Evolutionary conservation across 2,888 invertebrate genomes (phyloP), one percentile per base, ranked within the genome.

Genomic region (Horisme vitalbata): DNA sequence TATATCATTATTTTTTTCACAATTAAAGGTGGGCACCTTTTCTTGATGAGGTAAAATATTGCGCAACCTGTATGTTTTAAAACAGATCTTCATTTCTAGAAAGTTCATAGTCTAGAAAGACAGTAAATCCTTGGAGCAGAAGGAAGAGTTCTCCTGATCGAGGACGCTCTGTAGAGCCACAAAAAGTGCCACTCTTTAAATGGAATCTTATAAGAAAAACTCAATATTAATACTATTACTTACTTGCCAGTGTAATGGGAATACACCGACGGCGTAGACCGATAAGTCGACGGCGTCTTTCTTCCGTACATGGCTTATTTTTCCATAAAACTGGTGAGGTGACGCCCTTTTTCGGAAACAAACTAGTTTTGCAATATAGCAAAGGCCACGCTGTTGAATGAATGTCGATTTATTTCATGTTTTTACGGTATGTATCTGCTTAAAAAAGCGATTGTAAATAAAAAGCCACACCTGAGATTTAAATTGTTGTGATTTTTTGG

Each of bases 211-310:
- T 18, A 4, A 18, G 31, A 18, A 31, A 28, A n/a, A n/a, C n/a
- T n/a, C 5, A 27, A 11, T 11, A 7, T 7, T 15, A 15, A 10
- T 10, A 7, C 4, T 6, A 15, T 9, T 44, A 81, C 84, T 80
- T 79, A 92, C 93, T 92, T 91, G 68, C 92, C 92, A 38, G 96
- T 96, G 44, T 96, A 94, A 79, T 96, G 96, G 0, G 97, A 97
- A 74, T 97, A 96, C 28, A 97, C 94, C 0, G 96, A 96, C 6
- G 96, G 96, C 59, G 96, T 96, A 32, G 96, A 96, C 63, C 93
- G 89, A 68, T 93, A 93, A 2, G 95, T 94, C 41, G 95, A 95
- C 3, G 96, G 96, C 14, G 95, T 94, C 81, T 95, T 95, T 65
- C 95, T 92, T 38, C 94, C 95, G 81, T 95, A 95, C 89, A 89